Evolutionary conservation across 37 sponge, comb jelly and placozoan genomes (phyloP).

Genomic region (Diacarnus erythraeanus): DNA sequence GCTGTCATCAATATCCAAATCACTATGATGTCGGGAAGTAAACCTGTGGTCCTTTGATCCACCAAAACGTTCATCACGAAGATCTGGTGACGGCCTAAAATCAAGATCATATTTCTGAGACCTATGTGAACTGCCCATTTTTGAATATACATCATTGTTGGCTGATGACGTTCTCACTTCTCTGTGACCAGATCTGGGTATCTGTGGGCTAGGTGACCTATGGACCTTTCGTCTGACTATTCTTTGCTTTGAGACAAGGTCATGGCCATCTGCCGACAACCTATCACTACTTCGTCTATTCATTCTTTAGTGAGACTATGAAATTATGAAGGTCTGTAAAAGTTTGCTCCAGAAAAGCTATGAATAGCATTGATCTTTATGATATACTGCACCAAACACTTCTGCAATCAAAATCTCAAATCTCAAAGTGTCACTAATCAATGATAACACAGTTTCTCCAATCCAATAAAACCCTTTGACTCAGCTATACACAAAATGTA

Average conservation of each 20-base stretch:
- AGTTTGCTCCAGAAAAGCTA: not conserved
- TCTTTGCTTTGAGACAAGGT: slow-evolving; percentile 26
- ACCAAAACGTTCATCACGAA: slow-evolving; percentile 2
- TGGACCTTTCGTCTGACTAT: slow-evolving; percentile 49
- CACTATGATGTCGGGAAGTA: not conserved
- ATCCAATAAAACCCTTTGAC: too few relatives aligned
- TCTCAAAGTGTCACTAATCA: too few relatives aligned
- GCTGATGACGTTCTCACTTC: slow-evolving; percentile 6
- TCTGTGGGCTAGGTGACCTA: slow-evolving; percentile 19
- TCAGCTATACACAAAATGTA: too few relatives aligned
- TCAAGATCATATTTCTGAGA: slow-evolving; percentile 10
- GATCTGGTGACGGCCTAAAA: not conserved
- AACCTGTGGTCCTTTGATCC: not conserved
- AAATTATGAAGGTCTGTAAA: not conserved
- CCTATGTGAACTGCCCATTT: not conserved
- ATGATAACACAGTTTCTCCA: too few relatives aligned
- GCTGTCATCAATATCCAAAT: not conserved
- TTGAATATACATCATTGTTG: not conserved
- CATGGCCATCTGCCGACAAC: not conserved
- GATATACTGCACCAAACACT: not conserved
- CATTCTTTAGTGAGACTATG: not conserved
- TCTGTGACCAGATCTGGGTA: slow-evolving; percentile 8
- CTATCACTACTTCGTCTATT: slow-evolving; percentile 3
- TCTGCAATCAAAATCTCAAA: not conserved
- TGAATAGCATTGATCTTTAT: not conserved